Percentiles rank a stretch among this genome's conserved stretches.
phyloP scores from a whole-genome alignment of 2,113 vertebrate genomes.

The Actinemys pallida region DNA sequence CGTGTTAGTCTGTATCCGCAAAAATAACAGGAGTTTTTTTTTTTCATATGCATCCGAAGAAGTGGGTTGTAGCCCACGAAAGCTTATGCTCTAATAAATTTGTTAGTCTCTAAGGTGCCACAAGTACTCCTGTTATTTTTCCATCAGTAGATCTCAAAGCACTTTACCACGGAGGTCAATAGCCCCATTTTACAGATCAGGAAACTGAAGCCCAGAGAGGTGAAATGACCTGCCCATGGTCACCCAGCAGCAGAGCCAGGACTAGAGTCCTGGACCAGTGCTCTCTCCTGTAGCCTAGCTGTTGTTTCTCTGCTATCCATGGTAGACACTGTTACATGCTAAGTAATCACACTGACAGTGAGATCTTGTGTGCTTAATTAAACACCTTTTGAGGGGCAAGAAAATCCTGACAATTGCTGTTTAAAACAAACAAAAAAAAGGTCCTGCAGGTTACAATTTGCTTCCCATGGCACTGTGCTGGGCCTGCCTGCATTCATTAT shows the following conservation, averaged over 20 bases:
- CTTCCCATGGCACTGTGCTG: background rate
- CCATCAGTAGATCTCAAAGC: background rate
- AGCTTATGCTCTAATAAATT: too few species aligned
- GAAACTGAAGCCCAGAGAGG: background rate
- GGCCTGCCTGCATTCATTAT: background rate
- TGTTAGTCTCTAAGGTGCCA: too few species aligned
- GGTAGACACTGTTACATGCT: accelerated
- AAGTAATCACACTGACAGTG: background rate
- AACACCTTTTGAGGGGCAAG: background rate
- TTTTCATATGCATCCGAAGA: too few species aligned
- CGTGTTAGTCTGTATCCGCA: too few species aligned
- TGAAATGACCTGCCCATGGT: background rate
- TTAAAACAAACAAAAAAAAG: background rate
- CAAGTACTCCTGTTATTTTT: too few species aligned
- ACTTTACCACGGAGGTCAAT: background rate
- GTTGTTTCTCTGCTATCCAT: background rate
- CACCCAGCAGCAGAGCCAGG: background rate
- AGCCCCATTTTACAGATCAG: background rate
- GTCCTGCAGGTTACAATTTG: background rate
- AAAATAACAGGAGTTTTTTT: too few species aligned
- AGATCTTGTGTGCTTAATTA: background rate
- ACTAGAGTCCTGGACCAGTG: background rate
- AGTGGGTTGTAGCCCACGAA: too few species aligned
- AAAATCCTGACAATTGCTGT: background rate
- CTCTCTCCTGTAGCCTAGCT: background rate